Evolutionary conservation across 2,797 vertebrate species (phyloP).

Genomic region (Otolemur crassicaudatus): DNA sequence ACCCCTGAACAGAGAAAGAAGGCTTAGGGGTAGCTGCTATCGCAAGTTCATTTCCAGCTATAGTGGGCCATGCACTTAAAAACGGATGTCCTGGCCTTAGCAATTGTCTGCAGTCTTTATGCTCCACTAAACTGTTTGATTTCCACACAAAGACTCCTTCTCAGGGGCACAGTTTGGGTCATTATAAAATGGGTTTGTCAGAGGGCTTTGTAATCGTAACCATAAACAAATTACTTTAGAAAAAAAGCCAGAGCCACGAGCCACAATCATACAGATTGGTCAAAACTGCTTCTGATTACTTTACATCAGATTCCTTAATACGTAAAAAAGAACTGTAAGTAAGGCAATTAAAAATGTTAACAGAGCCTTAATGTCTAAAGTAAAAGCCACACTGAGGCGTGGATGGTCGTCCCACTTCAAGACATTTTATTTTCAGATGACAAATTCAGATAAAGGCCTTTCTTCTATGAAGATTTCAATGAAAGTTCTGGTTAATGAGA

Average conservation of each 20-base stretch:
- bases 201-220: slow-evolving; percentile 50
- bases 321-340: neutral
- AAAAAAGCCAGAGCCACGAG: slow-evolving; percentile 34
- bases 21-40: slow-evolving; percentile 68
- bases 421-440: slow-evolving; percentile 31
- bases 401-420: slow-evolving; percentile 10
- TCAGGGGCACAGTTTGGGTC: neutral
- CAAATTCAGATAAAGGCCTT: slow-evolving; percentile 1
- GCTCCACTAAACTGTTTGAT: slow-evolving; percentile 72
- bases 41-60: slow-evolving; percentile 81
- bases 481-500: slow-evolving; percentile 10
- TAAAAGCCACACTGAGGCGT: neutral
- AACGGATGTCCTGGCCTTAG: slow-evolving; percentile 67
- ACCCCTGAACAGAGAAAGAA: slow-evolving; percentile 76
- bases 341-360: neutral
- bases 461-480: slow-evolving; percentile 41
- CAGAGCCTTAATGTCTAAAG: neutral
- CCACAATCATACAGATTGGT: slow-evolving; percentile 47
- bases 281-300: slow-evolving; percentile 50
- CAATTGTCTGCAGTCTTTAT: slow-evolving; percentile 74
- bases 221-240: slow-evolving; percentile 70
- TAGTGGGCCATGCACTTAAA: slow-evolving; percentile 74
- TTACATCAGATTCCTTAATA: slow-evolving; percentile 16
- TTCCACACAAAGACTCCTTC: slow-evolving; percentile 59
- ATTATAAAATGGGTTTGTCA: slow-evolving; percentile 50